Evolutionary conservation across 37 sponge, comb jelly and placozoan genomes (phyloP).

Genomic region (Eunapius fragilis): DNA sequence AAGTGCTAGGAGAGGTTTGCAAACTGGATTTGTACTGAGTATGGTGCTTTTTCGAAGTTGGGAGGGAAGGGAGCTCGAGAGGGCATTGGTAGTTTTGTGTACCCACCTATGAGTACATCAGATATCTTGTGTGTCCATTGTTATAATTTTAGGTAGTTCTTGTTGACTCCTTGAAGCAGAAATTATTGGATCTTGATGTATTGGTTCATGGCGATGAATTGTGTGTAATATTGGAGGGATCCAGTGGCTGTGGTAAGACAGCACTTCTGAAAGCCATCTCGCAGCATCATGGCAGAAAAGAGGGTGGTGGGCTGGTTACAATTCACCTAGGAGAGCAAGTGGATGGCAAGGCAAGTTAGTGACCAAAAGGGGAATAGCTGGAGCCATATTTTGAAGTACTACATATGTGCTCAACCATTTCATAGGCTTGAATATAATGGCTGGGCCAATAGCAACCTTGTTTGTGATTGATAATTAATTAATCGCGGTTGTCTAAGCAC

Average conservation of each 20-base stretch:
- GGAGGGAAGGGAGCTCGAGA: too few relatives aligned
- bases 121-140: background rate
- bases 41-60: too few relatives aligned
- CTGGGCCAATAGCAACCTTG: too few relatives aligned
- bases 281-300: background rate
- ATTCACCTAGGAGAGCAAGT: slow-evolving; percentile 71
- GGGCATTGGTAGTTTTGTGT: too few relatives aligned
- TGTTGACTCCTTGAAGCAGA: slow-evolving; percentile 3
- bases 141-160: background rate
- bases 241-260: slow-evolving; percentile 69
- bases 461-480: too few relatives aligned
- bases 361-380: background rate
- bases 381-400: too few relatives aligned
- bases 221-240: slow-evolving; percentile 61
- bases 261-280: slow-evolving; percentile 24
- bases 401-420: too few relatives aligned
- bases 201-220: slow-evolving; percentile 12
- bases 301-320: slow-evolving; percentile 15
- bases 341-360: slow-evolving; percentile 56
- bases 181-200: slow-evolving; percentile 3
- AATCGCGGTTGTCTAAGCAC: too few relatives aligned
- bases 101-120: too few relatives aligned
- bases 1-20: background rate
- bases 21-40: background rate
- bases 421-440: too few relatives aligned